A percentile compares a stretch with the other conserved stretches of the same genome.
These are phyloP conservation scores for Dasysyrphus albostriatus DNA, from an alignment of 2,888 invertebrate species.

Conservation along the genomic window DNA sequence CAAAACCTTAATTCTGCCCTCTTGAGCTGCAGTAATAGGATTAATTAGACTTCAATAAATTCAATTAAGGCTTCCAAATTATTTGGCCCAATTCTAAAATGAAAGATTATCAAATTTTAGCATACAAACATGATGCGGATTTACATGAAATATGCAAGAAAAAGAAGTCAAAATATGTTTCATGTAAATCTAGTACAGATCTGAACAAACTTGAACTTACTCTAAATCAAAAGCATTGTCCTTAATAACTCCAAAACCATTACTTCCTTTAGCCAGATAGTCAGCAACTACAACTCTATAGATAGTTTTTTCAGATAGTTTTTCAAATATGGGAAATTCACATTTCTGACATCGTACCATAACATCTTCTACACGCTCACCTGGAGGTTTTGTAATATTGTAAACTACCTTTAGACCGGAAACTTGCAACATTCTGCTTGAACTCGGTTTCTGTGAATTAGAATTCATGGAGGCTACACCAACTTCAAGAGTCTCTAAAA, in stretches of 20 bases:
- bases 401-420: constrained; percentile 85
- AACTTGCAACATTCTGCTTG: constrained; percentile 84
- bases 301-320: constrained; percentile 85
- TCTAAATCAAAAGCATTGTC: constrained; percentile 80
- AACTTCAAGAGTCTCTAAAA: constrained; percentile 87
- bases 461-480: constrained; percentile 82
- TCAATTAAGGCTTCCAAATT: constrained; percentile 80
- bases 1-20: constrained; percentile 77
- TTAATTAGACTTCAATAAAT: constrained; percentile 77
- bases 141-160: not conserved
- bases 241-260: constrained; percentile 86
- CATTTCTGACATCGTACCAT: constrained; percentile 87
- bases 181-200: not conserved
- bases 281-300: constrained; percentile 88
- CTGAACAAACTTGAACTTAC: constrained; percentile 66
- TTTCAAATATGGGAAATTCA: constrained; percentile 86
- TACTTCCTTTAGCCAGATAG: constrained; percentile 89
- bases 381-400: constrained; percentile 86
- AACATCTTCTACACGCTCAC: constrained; percentile 86
- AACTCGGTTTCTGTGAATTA: constrained; percentile 70
- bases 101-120: not conserved
- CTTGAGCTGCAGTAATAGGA: constrained; percentile 77
- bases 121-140: not conserved
- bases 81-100: constrained; percentile 78
- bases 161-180: not conserved